A percentile compares a stretch with the other conserved stretches of the same genome.
These are phyloP conservation scores for Climacteris rufus DNA, from an alignment of 2,113 vertebrate genomes.

Conservation along the genomic window DNA sequence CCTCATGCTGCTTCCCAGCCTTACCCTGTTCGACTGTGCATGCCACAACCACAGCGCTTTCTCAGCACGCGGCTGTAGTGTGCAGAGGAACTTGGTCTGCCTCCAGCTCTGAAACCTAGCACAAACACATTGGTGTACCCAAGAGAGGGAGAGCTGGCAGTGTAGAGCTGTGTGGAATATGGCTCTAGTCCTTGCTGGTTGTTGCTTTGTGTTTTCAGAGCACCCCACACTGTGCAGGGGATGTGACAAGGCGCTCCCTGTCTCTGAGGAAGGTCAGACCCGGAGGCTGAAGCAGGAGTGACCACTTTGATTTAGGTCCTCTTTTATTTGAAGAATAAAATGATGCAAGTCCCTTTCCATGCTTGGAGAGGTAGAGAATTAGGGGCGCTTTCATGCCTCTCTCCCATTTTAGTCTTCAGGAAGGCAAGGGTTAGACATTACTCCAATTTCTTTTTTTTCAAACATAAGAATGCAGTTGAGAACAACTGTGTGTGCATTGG, in stretches of 20 bases:
- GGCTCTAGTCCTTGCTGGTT: fast-evolving
- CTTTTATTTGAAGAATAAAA: slow-evolving; percentile 43
- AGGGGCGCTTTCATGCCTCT: neutral
- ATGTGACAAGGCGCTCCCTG: neutral
- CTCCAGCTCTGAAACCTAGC: neutral
- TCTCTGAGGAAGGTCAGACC: neutral
- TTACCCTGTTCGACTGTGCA: neutral
- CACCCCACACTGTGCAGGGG: neutral
- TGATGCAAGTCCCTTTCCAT: neutral
- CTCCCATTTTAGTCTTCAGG: neutral
- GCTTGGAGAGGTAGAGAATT: neutral
- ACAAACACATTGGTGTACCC: neutral
- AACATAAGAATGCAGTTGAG: neutral
- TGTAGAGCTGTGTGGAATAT: neutral
- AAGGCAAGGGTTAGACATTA: neutral
- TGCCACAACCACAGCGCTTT: neutral
- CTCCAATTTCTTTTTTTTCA: neutral
- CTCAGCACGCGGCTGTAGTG: fast-evolving
- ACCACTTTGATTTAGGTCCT: slow-evolving; percentile 31
- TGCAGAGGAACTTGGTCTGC: neutral
- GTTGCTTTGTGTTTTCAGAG: neutral
- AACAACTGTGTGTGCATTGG: neutral
- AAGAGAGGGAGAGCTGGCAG: neutral
- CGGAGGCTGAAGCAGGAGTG: neutral
- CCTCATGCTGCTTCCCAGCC: neutral